These are phyloP conservation scores for Melinaea menophilus DNA, from an alignment of 2,888 invertebrate genomes.

Conservation along the genomic window DNA sequence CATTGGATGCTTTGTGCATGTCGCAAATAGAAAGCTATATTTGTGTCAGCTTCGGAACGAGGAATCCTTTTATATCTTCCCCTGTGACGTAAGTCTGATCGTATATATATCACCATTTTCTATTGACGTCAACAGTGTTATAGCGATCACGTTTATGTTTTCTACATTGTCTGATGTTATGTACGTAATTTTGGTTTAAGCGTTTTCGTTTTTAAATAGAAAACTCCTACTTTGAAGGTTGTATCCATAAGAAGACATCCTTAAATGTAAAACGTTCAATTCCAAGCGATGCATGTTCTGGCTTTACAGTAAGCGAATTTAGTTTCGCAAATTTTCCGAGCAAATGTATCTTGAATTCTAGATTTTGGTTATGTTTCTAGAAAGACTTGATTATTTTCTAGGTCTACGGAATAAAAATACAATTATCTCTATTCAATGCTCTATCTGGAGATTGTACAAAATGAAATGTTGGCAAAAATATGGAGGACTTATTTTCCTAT, in stretches of 20 bases:
- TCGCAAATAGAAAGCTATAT: constrained; percentile 5
- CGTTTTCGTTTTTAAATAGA: no score
- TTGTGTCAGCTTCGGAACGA: constrained; percentile 1
- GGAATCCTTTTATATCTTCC: not conserved
- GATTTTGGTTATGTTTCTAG: not conserved
- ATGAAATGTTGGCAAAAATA: no score
- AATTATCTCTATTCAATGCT: not conserved
- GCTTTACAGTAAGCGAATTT: constrained; percentile 11
- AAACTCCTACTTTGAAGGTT: not conserved
- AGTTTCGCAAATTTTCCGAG: constrained; percentile 16
- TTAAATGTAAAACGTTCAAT: not conserved
- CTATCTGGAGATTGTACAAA: no score
- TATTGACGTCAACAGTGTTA: no score
- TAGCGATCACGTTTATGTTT: no score
- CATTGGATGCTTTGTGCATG: not conserved
- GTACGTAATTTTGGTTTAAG: no score
- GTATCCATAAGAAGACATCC: not conserved
- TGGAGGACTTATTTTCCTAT: no score
- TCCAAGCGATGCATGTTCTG: constrained; percentile 14
- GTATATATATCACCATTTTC: not conserved
- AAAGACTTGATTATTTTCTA: no score
- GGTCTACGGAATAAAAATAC: not conserved
- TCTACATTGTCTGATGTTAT: no score
- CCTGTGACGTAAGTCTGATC: not conserved
- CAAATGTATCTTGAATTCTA: constrained; percentile 15